Conservation (phyloP, 2,797 vertebrate genomes). For the Sphaeramia orbicularis region DNA sequence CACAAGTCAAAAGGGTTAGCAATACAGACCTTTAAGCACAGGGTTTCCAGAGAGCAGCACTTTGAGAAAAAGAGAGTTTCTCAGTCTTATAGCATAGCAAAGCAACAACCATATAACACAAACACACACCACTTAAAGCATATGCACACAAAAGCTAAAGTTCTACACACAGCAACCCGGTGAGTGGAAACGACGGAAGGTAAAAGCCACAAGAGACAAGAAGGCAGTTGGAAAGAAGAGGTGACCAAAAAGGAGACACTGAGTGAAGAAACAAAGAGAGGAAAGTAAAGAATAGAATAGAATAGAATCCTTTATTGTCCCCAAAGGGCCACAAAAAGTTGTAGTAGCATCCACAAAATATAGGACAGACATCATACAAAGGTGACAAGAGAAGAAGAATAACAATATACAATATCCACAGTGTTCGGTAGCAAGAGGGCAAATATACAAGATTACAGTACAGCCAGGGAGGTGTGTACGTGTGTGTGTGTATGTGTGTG, state of each 20-base stretch:
- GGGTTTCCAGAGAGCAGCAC: constrained; percentile 88
- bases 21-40: constrained; percentile 88
- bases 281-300: constrained; percentile 83
- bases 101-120: constrained; percentile 62
- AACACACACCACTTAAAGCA: constrained; percentile 27
- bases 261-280: constrained; percentile 75
- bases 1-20: constrained; percentile 73
- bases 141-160: constrained; percentile 38
- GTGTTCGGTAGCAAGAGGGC: constrained; percentile 84
- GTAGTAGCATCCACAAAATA: constrained; percentile 85
- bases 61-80: constrained; percentile 84
- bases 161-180: constrained; percentile 51
- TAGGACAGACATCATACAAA: constrained; percentile 88
- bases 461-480: constrained; percentile 50
- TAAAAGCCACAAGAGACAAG: constrained; percentile 34
- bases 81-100: constrained; percentile 79
- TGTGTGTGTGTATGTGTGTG: constrained; percentile 6
- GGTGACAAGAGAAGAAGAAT: constrained; percentile 82
- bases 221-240: constrained; percentile 59
- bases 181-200: constrained; percentile 41
- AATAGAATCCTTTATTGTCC: constrained; percentile 89
- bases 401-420: constrained; percentile 90
- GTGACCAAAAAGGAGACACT: constrained; percentile 62
- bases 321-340: constrained; percentile 80
- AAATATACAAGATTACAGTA: constrained; percentile 87